Evolutionary conservation across 1,140 invertebrate species (phyloP), one percentile per base, ranked within the genome.

Genomic region (Armadillidium nasatum): DNA sequence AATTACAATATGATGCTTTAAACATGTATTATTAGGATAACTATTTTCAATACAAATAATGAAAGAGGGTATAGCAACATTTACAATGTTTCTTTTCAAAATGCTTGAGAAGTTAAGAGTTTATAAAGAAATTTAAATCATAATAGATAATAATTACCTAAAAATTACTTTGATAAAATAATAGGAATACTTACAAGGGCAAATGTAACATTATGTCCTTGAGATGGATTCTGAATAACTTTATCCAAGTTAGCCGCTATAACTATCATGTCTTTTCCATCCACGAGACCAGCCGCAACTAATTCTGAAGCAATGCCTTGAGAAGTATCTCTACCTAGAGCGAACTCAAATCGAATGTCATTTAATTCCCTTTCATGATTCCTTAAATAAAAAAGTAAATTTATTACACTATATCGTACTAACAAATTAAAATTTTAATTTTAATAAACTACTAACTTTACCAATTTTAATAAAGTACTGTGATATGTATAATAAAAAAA

Each of bases 341-440:
- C 90, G 85, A 94, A 99, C 84, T 99, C 95, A 85, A 99, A 99
- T 81, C 95, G 89, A 80, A 99, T 99, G 84, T 99, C 97, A 85
- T 99, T 98, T 50, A 99, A 85, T 86, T 98, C 96, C 75, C 92
- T 87, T 81, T 91, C 92, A 66, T 92, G 88, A 86, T 99, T 98
- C 80, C 93, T 92, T 81, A 77, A 88, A 85, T 77, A 45, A 4
- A 70, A 15, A n/a, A n/a, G n/a, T n/a, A n/a, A n/a, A n/a, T n/a
- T n/a, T n/a, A n/a, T n/a, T n/a, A n/a, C n/a, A n/a, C n/a, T n/a
- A n/a, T n/a, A n/a, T n/a, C n/a, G n/a, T n/a, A n/a, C n/a, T n/a
- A n/a, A n/a, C n/a, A n/a, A n/a, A n/a, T n/a, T n/a, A n/a, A n/a
- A n/a, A n/a, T n/a, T n/a, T n/a, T n/a, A n/a, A n/a, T n/a, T n/a